Base-by-base conservation (phyloP, 2,113 vertebrate species). In the Dasyurus viverrinus region DNA sequence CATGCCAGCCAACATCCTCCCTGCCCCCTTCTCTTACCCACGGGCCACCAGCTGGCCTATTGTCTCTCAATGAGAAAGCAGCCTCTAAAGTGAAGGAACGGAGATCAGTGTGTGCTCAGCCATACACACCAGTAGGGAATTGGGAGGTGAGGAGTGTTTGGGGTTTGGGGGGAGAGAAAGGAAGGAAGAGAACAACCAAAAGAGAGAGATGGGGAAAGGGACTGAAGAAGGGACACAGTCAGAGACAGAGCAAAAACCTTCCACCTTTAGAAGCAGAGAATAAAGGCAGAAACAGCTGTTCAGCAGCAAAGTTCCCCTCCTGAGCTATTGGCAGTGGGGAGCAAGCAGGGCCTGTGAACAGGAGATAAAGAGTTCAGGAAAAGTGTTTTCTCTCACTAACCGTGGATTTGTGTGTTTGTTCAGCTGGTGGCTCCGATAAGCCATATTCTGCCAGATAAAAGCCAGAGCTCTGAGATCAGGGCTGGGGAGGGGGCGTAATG, bases 361-460 rank as follows among this genome's bases (percentile, higher is more conserved):
- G 96, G 93, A 98, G 98, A 98, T 98, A 98, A 98, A 98, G 97
- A 95, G 97, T 96, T 97, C 97, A 96, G 97, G 96, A 96, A 57
- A 92, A 96, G 97, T 94, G 96, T 95, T 97, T 97, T 97, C 96
- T 95, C 97, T 96, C 98, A 93, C 93, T 97, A 97, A 97, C 97
- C 25, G 96, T 98, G 95, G 97, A 97, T 97, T 97, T 97, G 94
- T 97, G 94, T 98, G 96, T 98, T 98, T 98, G 98, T 96, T 98
- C 97, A 98, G 98, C 98, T 98, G 98, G 97, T 97, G 96, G 95
- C 92, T 97, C 96, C 89, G 98, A 98, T 98, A 98, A 98, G 98
- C 97, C 95, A 93, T 84, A 92, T 94, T 97, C 96, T 96, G 95
- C 95, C 95, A 97, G 96, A 98, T 97, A 97, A 97, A 97, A 98